Evolutionary conservation across 2,113 vertebrate genomes (phyloP).

Genomic region (Engraulis encrasicolus): DNA sequence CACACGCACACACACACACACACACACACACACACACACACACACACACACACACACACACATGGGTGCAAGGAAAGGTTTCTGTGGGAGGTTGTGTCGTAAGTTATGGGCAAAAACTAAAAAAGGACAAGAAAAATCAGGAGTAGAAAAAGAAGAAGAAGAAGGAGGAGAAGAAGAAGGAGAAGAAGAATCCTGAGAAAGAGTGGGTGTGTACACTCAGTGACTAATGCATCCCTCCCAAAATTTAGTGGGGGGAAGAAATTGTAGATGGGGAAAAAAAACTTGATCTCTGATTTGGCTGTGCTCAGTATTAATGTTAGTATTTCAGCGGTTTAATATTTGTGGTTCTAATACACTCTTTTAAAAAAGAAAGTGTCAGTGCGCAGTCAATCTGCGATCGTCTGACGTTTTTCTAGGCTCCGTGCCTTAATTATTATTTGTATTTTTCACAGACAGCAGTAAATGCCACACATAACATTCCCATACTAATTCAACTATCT

Average conservation of each 20-base stretch:
- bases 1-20: constrained; percentile 46
- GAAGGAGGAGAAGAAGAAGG: background rate
- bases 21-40: constrained; percentile 43
- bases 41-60: constrained; percentile 47
- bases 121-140: background rate
- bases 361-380: background rate
- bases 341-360: background rate
- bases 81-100: constrained; percentile 45
- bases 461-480: too few relatives aligned
- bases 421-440: constrained; percentile 26
- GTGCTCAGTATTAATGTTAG: background rate
- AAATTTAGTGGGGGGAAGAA: too few relatives aligned
- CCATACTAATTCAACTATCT: too few relatives aligned
- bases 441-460: too few relatives aligned
- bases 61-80: constrained; percentile 39
- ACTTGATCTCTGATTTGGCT: background rate
- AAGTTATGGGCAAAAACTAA: constrained; percentile 33
- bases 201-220: background rate
- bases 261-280: background rate
- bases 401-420: constrained; percentile 16
- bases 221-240: constrained; percentile 23
- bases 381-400: too few relatives aligned
- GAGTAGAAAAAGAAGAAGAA: background rate
- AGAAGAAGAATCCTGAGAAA: background rate
- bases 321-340: background rate